Percentiles rank a stretch among this genome's conserved stretches.
Conservation (phyloP, 1,140 invertebrate genomes). For the Drosophila azteca region DNA sequence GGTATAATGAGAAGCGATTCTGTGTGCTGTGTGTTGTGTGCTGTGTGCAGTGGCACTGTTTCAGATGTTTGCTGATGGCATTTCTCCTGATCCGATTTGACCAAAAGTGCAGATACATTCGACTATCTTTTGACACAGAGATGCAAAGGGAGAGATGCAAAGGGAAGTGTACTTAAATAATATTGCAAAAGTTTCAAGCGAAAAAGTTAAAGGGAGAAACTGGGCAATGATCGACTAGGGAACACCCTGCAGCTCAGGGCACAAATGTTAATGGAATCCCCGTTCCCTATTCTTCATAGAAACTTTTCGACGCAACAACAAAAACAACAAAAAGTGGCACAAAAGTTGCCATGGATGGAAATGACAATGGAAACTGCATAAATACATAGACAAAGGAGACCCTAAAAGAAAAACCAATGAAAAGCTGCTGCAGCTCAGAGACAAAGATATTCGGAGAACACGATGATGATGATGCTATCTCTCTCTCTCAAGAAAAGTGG, state of each 20-base stretch:
- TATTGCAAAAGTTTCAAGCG: constrained; percentile 66
- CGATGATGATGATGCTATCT: constrained; percentile 43
- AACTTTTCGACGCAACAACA: constrained; percentile 75
- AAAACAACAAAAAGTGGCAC: constrained; percentile 70
- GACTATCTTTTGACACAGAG: no score
- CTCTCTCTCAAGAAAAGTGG: constrained; percentile 25
- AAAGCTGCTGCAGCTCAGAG: constrained; percentile 47
- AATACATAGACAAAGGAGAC: constrained; percentile 68
- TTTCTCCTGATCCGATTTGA: no score
- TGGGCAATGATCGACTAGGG: constrained; percentile 6
- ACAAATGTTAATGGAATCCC: neutral
- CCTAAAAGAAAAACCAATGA: constrained; percentile 62
- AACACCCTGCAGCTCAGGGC: constrained; percentile 15
- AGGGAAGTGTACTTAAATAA: constrained; percentile 59
- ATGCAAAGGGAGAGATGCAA: no score
- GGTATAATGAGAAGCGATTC: neutral
- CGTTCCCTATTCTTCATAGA: constrained; percentile 13
- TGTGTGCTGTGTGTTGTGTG: neutral
- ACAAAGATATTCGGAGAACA: constrained; percentile 45
- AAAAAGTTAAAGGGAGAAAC: constrained; percentile 41
- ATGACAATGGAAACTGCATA: constrained; percentile 35
- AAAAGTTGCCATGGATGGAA: constrained; percentile 57
- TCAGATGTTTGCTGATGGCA: no score
- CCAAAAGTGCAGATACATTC: no score
- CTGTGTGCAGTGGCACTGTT: neutral